Evolutionary conservation across 2,113 vertebrate genomes (phyloP), one percentile per base, ranked within the genome.

Genomic region (Ifrita kowaldi): DNA sequence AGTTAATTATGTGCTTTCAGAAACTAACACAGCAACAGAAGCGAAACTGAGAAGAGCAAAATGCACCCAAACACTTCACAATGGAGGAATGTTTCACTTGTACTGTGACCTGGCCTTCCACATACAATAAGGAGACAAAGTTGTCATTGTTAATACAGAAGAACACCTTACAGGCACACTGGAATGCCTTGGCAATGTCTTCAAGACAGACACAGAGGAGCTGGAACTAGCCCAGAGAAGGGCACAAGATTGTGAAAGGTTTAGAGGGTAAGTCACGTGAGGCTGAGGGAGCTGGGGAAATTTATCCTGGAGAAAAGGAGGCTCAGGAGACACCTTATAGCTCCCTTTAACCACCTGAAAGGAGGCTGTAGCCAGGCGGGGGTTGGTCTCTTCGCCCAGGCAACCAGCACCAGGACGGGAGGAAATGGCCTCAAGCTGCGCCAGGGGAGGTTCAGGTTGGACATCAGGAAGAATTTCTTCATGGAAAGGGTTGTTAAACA

Each of bases 381-480:
- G 30, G 20, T 47, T 3, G 1, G 21, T 7, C n/a, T 62, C 26
- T 62, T 35, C 27, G 20, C n/a, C 17, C 30, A 49, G 21, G 35
- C 21, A 49, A 41, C 5, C 11, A 47, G 26, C 0, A 2, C 37
- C 67, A 57, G 21, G 5, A 27, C 26, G 35, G 64, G 17, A 42
- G 9, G 16, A 59, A 5, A 67, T 3, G 19, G 21, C 6, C 30
- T 47, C 26, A 47, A 27, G 41, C 21, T 49, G n/a, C 0, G 0
- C 41, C 21, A 60, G 35, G 16, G 4, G 8, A 90, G 14, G 17
- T 19, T 76, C 41, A 32, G 47, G 21, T 2, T 49, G 35, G 13
- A 42, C 17, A 69, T 23, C 8, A 69, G 53, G n/a, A 83, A 60
- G 2, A 83, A 49, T 42, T 83, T 16, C 35, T 76, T 33, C 30